Evolutionary conservation across 2,113 vertebrate species (phyloP).

Genomic region (Dasyprocta punctata): DNA sequence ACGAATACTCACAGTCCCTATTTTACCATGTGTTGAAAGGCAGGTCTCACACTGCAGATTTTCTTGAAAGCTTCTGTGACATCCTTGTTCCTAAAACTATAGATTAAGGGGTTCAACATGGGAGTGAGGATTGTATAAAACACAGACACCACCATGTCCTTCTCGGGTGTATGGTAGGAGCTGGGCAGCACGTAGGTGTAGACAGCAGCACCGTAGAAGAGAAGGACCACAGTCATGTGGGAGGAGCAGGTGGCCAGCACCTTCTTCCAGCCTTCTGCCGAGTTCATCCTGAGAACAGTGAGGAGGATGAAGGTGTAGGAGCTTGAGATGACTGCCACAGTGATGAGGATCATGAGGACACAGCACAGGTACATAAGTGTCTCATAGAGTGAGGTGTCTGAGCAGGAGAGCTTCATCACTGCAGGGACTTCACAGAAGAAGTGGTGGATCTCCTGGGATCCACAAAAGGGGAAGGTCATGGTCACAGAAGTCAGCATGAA

Average conservation of each 20-base stretch:
- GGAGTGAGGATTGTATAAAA: conserved; percentile 71
- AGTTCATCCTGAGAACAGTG: conserved; percentile 50
- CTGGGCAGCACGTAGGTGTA: conserved; percentile 20
- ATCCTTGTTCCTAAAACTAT: conserved; percentile 67
- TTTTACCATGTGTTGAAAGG: background rate
- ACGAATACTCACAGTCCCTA: accelerated
- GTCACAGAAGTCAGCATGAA: conserved; percentile 39
- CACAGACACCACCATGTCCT: conserved; percentile 65
- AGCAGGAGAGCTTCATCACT: conserved; percentile 66
- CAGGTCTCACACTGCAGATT: background rate
- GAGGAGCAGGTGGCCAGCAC: conserved; percentile 59
- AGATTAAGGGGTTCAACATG: conserved; percentile 62
- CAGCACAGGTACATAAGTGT: conserved; percentile 64
- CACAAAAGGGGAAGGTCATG: conserved; percentile 64
- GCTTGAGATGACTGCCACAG: conserved; percentile 37
- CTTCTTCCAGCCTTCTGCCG: conserved; percentile 40
- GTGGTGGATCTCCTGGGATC: conserved; percentile 33
- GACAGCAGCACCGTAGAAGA: conserved; percentile 65
- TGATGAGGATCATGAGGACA: conserved; percentile 59
- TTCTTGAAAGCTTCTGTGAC: conserved; percentile 57
- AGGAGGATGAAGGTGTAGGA: conserved; percentile 57
- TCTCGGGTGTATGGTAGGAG: conserved; percentile 21
- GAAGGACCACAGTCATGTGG: conserved; percentile 65
- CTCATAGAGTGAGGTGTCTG: conserved; percentile 39
- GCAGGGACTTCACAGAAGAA: conserved; percentile 72